Base-by-base conservation (phyloP, 2,888 invertebrate genomes). In the Oscheius sp. region DNA sequence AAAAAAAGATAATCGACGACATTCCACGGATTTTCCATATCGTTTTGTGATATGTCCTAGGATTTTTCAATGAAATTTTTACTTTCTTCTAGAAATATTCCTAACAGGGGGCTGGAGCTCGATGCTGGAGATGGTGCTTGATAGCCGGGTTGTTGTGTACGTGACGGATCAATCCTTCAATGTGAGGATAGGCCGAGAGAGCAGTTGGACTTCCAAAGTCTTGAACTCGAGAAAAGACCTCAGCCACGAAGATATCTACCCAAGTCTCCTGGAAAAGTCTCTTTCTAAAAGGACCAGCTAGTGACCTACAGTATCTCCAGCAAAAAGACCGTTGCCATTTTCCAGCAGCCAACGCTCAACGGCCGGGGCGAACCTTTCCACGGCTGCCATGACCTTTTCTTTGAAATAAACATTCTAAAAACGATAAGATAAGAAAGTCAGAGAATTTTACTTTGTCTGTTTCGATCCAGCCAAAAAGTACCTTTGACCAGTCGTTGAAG, bases 191-290 rank as follows among this genome's bases (percentile, higher is more conserved):
- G 10, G 82, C 82, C 46, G 81, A 81, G 12, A 84, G 73, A 34
- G 79, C 78, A 63, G 77, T 75, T 39, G 74, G 69, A 48, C 76
- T 74, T 58, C 82, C 84, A 42, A 73, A 84, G 37, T 84, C 84
- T 31, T 78, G 61, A 48, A 80, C 67, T 29, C 76, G 75, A 10
- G 77, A 66, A 73, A 84, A 84, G 10, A 58, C 69, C 69, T 84
- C 84, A 15, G 84, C 84, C 2, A 81, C 80, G 42, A 82, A 79
- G 4, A 84, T 79, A 37, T 84, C 84, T 2, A 82, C 82, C 84
- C 84, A 84, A n/a, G 82, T 84, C 46, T 80, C 80, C 15, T 10
- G 15, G 37, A n/a, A n/a, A n/a, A n/a, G n/a, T n/a, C n/a, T n/a
- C n/a, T n/a, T n/a, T n/a, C n/a, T n/a, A n/a, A n/a, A n/a, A n/a